phyloP scores from a whole-genome alignment of 1,140 invertebrate species.

The Aphelenchoides besseyi region DNA sequence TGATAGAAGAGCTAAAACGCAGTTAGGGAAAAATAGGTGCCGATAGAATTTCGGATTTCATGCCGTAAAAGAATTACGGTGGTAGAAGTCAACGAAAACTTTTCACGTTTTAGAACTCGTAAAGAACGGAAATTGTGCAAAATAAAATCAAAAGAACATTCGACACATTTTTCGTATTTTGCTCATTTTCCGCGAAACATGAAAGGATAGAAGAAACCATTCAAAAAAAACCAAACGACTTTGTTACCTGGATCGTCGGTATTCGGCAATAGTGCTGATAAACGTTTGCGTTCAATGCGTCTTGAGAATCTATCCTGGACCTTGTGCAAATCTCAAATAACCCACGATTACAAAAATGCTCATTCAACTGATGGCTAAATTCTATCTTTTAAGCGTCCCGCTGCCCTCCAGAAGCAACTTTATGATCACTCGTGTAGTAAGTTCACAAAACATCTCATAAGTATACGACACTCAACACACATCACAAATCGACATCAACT shows the following conservation, averaged over 20 bases:
- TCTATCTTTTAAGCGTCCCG: too few species aligned
- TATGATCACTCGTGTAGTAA: too few species aligned
- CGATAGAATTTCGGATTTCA: not conserved
- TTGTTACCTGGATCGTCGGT: slow-evolving; percentile 42
- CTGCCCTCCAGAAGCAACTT: too few species aligned
- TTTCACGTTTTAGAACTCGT: not conserved
- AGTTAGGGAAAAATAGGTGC: slow-evolving; percentile 3
- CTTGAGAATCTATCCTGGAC: slow-evolving; percentile 61
- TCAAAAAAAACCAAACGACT: slow-evolving; percentile 17
- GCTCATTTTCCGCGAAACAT: too few species aligned
- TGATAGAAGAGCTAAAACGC: slow-evolving; percentile 19
- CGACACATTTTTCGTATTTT: too few species aligned
- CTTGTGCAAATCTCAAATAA: slow-evolving; percentile 55
- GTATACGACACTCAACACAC: too few species aligned
- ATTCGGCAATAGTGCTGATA: slow-evolving; percentile 36
- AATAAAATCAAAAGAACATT: too few species aligned
- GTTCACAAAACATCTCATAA: too few species aligned
- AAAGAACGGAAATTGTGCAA: too few species aligned
- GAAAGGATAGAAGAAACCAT: slow-evolving; percentile 20
- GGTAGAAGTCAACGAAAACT: not conserved
- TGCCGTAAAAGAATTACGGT: not conserved
- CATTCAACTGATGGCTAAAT: too few species aligned
- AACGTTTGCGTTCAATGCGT: slow-evolving; percentile 58
- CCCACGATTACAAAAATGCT: too few species aligned
- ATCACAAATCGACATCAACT: too few species aligned